Conservation (phyloP, 2,797 vertebrate genomes). For the Bradypodion ventrale region DNA sequence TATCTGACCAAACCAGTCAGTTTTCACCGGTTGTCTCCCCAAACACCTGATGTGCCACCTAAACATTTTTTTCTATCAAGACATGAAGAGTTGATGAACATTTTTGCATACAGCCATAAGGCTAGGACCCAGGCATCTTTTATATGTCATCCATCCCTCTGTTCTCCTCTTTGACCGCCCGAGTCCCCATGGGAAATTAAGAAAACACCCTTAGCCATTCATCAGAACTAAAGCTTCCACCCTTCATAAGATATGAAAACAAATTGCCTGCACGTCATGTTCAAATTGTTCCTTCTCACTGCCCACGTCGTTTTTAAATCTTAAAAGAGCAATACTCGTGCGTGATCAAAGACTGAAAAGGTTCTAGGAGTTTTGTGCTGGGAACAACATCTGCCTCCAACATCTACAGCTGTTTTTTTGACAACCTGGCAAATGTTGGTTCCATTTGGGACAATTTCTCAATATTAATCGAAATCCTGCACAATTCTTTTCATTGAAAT, state of each 20-base stretch:
- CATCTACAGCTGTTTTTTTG: slow-evolving; percentile 14
- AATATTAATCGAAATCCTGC: slow-evolving; percentile 54
- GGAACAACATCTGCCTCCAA: neutral
- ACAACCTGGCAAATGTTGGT: slow-evolving; percentile 41
- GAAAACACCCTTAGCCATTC: neutral
- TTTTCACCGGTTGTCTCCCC: neutral
- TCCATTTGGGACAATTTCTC: slow-evolving; percentile 50
- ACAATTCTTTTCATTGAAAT: neutral
- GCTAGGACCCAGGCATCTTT: neutral
- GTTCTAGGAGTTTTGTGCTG: neutral
- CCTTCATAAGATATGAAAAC: neutral
- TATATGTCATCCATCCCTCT: neutral
- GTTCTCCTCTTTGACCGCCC: neutral
- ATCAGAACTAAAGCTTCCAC: neutral
- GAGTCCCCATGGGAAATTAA: neutral
- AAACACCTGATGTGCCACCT: neutral
- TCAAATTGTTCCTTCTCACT: neutral
- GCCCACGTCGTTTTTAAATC: neutral
- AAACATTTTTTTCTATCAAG: neutral
- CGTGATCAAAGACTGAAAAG: neutral
- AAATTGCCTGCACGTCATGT: neutral
- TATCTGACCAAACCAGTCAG: neutral
- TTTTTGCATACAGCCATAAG: neutral
- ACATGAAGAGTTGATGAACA: neutral
- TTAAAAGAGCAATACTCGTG: neutral